phyloP scores from a whole-genome alignment of 2,113 vertebrate species.

The Hylia prasina region DNA sequence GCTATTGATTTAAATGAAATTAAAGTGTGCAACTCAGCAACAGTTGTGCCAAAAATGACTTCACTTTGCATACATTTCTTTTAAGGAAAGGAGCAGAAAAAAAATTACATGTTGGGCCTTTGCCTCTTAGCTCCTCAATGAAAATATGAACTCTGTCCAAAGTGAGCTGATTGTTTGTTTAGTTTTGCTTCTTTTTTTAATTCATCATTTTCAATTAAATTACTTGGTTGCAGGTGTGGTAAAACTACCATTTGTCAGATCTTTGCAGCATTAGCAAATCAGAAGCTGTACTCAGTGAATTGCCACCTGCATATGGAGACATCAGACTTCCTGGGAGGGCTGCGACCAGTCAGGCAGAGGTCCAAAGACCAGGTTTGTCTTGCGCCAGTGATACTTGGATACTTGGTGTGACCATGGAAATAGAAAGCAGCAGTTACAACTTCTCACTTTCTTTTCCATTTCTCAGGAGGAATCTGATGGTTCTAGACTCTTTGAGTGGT shows the following conservation, averaged over 20 bases:
- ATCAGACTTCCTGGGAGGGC: conserved; percentile 91
- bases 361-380: conserved; percentile 74
- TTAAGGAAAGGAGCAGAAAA: background rate
- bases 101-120: background rate
- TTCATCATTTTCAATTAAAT: background rate
- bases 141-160: background rate
- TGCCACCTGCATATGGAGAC: conserved; percentile 98
- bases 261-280: conserved; percentile 84
- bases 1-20: background rate
- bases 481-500: conserved; percentile 89
- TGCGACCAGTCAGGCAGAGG: conserved; percentile 85
- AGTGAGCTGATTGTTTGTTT: background rate
- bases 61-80: background rate
- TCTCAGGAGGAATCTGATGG: conserved; percentile 77
- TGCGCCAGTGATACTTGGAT: background rate
- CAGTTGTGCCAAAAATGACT: background rate
- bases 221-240: conserved; percentile 81
- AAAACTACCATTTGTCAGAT: conserved; percentile 97
- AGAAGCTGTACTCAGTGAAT: conserved; percentile 86
- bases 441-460: background rate
- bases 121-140: background rate
- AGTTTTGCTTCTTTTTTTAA: background rate
- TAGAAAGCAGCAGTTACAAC: background rate
- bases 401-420: background rate
- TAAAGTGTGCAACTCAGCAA: background rate